A percentile compares a stretch with the other conserved stretches of the same genome.
Conservation (phyloP, 2,888 invertebrate genomes). For the Vannuccia rotundouncinata region DNA sequence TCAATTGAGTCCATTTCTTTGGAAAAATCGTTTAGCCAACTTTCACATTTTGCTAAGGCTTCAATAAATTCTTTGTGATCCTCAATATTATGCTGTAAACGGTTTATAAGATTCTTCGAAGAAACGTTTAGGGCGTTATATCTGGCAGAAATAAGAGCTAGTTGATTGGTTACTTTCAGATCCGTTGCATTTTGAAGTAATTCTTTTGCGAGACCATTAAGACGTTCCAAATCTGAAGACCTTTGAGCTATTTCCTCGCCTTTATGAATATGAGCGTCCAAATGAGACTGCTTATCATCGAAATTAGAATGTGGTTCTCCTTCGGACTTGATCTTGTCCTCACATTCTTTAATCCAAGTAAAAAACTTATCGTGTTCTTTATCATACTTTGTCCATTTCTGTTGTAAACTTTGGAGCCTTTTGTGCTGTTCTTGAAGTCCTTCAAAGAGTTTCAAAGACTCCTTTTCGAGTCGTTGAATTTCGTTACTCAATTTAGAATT, state of each 20-base stretch:
- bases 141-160: neutral
- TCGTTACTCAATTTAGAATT: neutral
- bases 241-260: neutral
- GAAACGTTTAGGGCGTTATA: neutral
- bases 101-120: neutral
- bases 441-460: neutral
- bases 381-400: neutral
- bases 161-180: neutral
- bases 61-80: conserved; percentile 9
- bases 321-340: neutral
- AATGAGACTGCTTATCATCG: neutral
- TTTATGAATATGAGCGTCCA: neutral
- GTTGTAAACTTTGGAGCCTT: neutral
- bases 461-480: neutral
- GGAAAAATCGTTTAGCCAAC: neutral
- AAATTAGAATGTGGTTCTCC: neutral
- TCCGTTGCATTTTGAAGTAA: neutral
- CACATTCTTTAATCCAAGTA: neutral
- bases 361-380: neutral
- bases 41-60: neutral
- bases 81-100: neutral
- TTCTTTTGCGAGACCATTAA: neutral
- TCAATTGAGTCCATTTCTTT: neutral
- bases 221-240: neutral
- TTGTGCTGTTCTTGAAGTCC: neutral